Evolutionary conservation across 2,888 invertebrate species (phyloP).

Genomic region (Dasypogon diadema): DNA sequence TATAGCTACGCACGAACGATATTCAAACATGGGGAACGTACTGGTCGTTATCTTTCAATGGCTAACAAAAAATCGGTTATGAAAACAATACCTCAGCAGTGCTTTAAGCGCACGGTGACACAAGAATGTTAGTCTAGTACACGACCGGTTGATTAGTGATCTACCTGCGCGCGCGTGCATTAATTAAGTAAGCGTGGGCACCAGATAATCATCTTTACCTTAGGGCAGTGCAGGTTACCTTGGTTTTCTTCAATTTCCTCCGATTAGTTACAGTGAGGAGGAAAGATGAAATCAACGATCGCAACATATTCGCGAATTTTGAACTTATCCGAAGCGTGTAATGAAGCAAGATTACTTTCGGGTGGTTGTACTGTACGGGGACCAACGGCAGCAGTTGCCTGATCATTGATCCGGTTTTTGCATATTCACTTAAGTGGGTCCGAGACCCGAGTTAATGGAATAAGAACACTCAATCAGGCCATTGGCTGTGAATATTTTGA

Average conservation of each 20-base stretch:
- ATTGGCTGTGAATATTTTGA: constrained; percentile 30
- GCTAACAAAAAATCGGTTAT: background rate
- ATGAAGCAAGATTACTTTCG: constrained; percentile 44
- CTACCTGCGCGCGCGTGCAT: constrained; percentile 28
- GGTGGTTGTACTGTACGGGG: constrained; percentile 33
- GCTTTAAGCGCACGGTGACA: constrained; percentile 16
- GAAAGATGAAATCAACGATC: constrained; percentile 34
- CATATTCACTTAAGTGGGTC: constrained; percentile 25
- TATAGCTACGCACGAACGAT: constrained; percentile 25
- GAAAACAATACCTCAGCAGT: constrained; percentile 11
- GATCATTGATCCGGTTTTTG: constrained; percentile 31
- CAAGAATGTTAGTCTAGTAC: constrained; percentile 10
- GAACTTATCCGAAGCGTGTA: constrained; percentile 40
- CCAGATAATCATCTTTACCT: constrained; percentile 36
- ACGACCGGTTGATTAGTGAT: constrained; percentile 9
- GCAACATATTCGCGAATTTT: constrained; percentile 40
- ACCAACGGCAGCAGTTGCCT: constrained; percentile 11
- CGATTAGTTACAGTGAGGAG: constrained; percentile 37
- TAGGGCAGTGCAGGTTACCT: background rate
- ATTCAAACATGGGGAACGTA: constrained; percentile 31
- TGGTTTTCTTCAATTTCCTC: constrained; percentile 9
- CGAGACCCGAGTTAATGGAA: constrained; percentile 17
- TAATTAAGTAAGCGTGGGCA: constrained; percentile 37
- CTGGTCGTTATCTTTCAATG: constrained; percentile 1
- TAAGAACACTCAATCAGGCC: constrained; percentile 23